Conservation (phyloP, 2,797 vertebrate species). For the Argentina silus region DNA sequence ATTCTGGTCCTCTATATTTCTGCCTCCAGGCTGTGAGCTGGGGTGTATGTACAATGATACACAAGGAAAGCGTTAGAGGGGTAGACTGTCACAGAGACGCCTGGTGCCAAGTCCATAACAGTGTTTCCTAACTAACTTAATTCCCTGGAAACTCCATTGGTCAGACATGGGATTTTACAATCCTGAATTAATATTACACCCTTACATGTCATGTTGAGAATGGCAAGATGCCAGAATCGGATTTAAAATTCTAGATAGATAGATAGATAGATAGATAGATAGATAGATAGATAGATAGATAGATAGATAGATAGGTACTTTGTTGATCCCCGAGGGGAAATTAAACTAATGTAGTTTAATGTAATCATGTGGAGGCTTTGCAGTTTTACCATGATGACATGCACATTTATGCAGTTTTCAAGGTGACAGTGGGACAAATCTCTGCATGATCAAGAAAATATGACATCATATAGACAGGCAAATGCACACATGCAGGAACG, state of each 20-base stretch:
- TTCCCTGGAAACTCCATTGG: neutral
- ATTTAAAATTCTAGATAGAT: constrained; percentile 22
- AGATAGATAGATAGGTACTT: too few relatives aligned
- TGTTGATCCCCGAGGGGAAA: too few relatives aligned
- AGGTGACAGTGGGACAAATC: constrained; percentile 28
- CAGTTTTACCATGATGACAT: neutral
- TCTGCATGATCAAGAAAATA: constrained; percentile 24
- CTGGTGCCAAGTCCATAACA: too few relatives aligned
- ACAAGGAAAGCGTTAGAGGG: neutral
- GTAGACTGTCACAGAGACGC: too few relatives aligned
- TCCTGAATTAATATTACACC: neutral
- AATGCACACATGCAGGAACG: too few relatives aligned
- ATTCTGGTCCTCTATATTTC: too few relatives aligned
- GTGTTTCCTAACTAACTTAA: neutral
- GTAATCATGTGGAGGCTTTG: constrained; percentile 21
- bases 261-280: too few relatives aligned
- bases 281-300: too few relatives aligned
- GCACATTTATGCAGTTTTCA: constrained; percentile 8
- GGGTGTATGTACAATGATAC: too few relatives aligned
- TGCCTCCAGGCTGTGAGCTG: too few relatives aligned
- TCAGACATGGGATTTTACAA: too few relatives aligned
- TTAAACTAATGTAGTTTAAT: constrained; percentile 13
- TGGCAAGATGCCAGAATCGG: neutral
- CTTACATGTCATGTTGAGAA: neutral
- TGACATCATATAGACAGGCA: constrained; percentile 11